Evolutionary conservation across 2,113 vertebrate genomes (phyloP).

Genomic region (Caranx melampygus): DNA sequence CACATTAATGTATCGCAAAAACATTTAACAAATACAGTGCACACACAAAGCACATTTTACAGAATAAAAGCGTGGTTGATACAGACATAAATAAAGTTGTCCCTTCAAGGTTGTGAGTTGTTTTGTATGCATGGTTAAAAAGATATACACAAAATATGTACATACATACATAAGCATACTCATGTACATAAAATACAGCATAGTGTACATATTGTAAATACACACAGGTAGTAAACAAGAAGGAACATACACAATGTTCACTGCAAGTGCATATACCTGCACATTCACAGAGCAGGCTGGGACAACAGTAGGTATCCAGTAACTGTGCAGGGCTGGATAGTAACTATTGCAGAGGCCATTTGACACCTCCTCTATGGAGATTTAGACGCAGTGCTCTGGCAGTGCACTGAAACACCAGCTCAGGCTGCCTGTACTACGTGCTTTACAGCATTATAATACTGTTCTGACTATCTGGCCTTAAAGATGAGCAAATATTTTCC

Average conservation of each 20-base stretch:
- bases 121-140: not conserved
- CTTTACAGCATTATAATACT: slow-evolving; percentile 3
- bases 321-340: slow-evolving; percentile 48
- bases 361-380: slow-evolving; percentile 66
- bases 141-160: not conserved
- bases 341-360: slow-evolving; percentile 75
- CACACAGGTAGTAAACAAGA: slow-evolving; percentile 13
- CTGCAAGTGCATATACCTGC: slow-evolving; percentile 20
- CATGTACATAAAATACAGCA: slow-evolving; percentile 13
- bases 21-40: not conserved
- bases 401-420: slow-evolving; percentile 34
- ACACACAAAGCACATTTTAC: not conserved
- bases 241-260: not conserved
- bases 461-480: not conserved
- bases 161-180: not conserved
- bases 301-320: slow-evolving; percentile 60
- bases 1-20: slow-evolving; percentile 8
- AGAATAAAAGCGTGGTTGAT: not conserved
- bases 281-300: slow-evolving; percentile 1
- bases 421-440: slow-evolving; percentile 12
- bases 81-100: not conserved
- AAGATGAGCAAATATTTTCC: not conserved
- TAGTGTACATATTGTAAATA: not conserved
- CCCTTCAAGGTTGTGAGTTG: not conserved
- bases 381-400: slow-evolving; percentile 54